Percentiles rank a stretch among this genome's conserved stretches.
These are phyloP conservation scores for Rhizoglyphus robini DNA, from an alignment of 1,140 invertebrate genomes.

Conservation along the genomic window DNA sequence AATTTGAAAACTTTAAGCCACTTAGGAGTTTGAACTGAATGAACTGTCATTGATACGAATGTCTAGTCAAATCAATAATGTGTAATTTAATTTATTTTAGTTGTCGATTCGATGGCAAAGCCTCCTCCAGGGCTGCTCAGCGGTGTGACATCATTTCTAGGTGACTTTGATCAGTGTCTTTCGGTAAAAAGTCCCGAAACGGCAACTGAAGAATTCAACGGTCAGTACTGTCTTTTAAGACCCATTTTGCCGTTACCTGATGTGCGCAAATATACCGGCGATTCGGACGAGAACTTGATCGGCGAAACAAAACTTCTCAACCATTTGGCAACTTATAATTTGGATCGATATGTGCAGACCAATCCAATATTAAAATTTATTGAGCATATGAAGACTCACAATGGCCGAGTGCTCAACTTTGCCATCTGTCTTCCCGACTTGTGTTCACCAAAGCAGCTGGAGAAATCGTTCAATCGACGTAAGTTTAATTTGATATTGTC, in stretches of 20 bases:
- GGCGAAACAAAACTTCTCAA: neutral
- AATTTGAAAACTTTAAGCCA: too few species aligned
- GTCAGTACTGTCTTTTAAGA: neutral
- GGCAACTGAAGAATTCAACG: neutral
- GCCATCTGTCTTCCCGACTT: neutral
- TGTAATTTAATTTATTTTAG: neutral
- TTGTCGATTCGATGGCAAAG: conserved; percentile 1
- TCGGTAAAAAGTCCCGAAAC: neutral
- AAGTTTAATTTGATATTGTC: neutral
- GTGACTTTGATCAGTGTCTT: neutral
- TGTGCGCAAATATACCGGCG: neutral
- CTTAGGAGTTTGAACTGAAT: too few species aligned
- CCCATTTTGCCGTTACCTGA: conserved; percentile 5
- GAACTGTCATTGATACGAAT: too few species aligned
- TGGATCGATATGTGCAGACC: neutral
- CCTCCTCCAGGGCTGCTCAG: neutral
- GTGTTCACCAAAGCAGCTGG: neutral
- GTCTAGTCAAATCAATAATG: too few species aligned
- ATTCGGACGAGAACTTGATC: neutral
- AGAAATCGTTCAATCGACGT: neutral
- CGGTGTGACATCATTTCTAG: conserved; percentile 2
- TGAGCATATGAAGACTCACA: neutral
- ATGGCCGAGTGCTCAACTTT: neutral
- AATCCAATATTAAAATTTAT: neutral
- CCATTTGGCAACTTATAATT: neutral